Conservation (phyloP, 2,113 vertebrate species). For the Mormyrus iriodes region DNA sequence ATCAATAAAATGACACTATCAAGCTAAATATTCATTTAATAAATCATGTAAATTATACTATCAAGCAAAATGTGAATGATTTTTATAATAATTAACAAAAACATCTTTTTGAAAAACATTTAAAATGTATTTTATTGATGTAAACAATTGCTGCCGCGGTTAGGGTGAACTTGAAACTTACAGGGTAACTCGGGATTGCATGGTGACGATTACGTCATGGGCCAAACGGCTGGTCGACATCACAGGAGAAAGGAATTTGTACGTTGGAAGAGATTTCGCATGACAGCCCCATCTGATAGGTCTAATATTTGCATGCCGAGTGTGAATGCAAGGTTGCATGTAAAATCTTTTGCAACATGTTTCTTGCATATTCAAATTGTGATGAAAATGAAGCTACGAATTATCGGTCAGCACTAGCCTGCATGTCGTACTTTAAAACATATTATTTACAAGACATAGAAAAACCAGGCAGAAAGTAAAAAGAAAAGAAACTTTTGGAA, state of each 20-base stretch:
- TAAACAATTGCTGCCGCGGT: neutral
- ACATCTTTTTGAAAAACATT: neutral
- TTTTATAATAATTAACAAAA: neutral
- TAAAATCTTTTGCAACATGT: neutral
- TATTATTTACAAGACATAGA: neutral
- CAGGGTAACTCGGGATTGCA: too few species aligned
- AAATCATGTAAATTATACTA: neutral
- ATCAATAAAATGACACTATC: neutral
- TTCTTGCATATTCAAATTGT: neutral
- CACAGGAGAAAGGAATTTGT: neutral
- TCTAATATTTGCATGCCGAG: neutral
- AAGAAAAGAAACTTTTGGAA: too few species aligned
- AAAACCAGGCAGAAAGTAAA: neutral
- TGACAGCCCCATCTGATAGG: neutral
- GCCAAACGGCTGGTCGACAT: neutral
- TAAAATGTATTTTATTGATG: neutral
- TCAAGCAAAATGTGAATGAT: neutral
- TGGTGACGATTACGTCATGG: neutral
- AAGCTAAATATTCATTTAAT: neutral
- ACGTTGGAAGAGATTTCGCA: neutral
- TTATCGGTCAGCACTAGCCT: neutral
- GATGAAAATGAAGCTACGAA: neutral
- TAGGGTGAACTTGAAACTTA: neutral
- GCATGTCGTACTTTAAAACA: neutral
- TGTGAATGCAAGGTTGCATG: neutral